Evolutionary conservation across 2,888 invertebrate genomes (phyloP), one percentile per base, ranked within the genome.

Genomic region (Teleiodes luculella): DNA sequence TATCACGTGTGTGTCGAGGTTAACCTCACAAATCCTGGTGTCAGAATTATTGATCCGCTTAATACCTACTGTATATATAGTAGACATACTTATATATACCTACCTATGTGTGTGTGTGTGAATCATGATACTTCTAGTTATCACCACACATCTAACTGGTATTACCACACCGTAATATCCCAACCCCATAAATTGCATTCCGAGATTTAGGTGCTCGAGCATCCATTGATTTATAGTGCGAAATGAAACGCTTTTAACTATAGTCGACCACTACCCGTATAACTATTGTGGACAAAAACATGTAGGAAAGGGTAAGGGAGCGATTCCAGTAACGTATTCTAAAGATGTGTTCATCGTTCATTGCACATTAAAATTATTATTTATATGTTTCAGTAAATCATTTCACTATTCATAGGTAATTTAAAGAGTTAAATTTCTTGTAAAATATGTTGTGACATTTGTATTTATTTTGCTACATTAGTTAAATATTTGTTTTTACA

Each of bases 181-280:
- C 43, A 47, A 39, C 35, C 28, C 52, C 43, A 56, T 56, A 56
- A 55, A 54, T 54, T 51, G 51, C 51, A 55, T 47, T 14, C 54
- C 47, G 57, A 59, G 52, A 57, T 57, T 57, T 60, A 62, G 64
- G 57, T 61, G 58, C 36, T 51, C 56, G 16, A 8, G 13, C 13
- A 37, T 56, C 66, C 64, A 70, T 70, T 73, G 73, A 72, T 72
- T 60, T 66, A 66, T 70, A 62, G 57, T 36, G 52, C 57, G 54
- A 67, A 65, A 72, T 74, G 68, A 72, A 74, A 74, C 67, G 74
- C 69, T 65, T 67, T 72, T 68, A 69, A 70, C 70, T 68, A 68
- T 63, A 68, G 66, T 49, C 10, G 7, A 20, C 3, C 3, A 24
- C 24, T 24, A 24, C 24, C 24, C 24, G 24, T 18, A 18, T 41